phyloP scores from a whole-genome alignment of 2,113 vertebrate species.

The Microtus oregoni region DNA sequence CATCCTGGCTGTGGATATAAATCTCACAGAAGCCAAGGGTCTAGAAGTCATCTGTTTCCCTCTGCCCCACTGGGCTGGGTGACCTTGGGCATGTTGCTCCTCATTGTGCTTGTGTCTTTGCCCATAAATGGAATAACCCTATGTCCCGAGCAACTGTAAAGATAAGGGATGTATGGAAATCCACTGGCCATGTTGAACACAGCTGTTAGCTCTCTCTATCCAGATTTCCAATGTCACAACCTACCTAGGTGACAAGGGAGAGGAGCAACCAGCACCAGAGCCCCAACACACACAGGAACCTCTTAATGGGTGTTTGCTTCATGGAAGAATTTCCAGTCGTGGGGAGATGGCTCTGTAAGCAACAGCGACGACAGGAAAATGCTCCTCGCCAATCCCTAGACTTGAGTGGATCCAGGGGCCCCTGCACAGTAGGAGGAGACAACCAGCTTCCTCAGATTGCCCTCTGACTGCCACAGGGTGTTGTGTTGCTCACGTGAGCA shows the following conservation, averaged over 20 bases:
- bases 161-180: background rate
- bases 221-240: fast-evolving
- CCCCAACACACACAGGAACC: background rate
- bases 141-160: background rate
- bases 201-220: background rate
- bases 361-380: too few relatives aligned
- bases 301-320: background rate
- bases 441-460: background rate
- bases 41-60: background rate
- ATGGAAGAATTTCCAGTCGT: background rate
- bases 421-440: background rate
- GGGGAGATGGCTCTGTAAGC: too few relatives aligned
- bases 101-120: background rate
- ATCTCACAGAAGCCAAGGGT: background rate
- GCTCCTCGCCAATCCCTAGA: too few relatives aligned
- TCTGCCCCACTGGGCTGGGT: background rate
- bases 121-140: background rate
- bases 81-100: background rate
- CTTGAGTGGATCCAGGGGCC: background rate
- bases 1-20: background rate
- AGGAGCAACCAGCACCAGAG: background rate
- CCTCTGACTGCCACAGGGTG: background rate
- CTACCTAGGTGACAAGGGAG: background rate
- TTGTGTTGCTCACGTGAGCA: too few relatives aligned
- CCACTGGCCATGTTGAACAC: background rate